Evolutionary conservation across 2,113 vertebrate species (phyloP), one percentile per base, ranked within the genome.

Genomic region (Sylvilagus bachmani): DNA sequence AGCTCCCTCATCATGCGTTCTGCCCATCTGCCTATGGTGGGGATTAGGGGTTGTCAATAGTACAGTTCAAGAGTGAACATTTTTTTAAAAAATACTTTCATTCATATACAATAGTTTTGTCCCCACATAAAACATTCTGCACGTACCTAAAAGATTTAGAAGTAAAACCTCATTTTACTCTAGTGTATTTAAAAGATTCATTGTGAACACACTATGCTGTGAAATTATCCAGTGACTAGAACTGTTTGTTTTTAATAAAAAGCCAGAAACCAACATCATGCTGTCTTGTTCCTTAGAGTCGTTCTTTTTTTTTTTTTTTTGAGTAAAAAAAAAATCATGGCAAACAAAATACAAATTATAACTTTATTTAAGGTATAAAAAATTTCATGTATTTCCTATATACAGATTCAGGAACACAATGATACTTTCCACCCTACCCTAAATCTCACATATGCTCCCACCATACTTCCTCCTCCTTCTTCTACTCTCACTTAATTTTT

Each of bases 61-160:
- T 7, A 69, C 13, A 83, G 19, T 6, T 19, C 33, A 51, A 24
- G 21, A 91, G 51, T 29, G 14, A 83, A 79, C 87, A 33, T 51
- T 10, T 6, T 44, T 44, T 44, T 44, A 6, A 44, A 6, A 44
- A 44, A 91, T 79, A 51, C 49, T 95, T 97, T 74, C 73, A 51
- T 95, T 95, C 74, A 95, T 73, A 84, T 49, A 53, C 36, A 94
- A 27, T n/a, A 95, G 84, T 96, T 97, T 98, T 86, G 88, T 29
- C 86, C 88, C 79, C 12, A 17, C 13, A 5, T 16, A 91, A 74
- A 93, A 93, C 64, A 80, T 73, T 70, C 82, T 89, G 64, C 8
- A 84, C 92, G 89, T 85, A 92, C 70, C 86, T 95, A 95, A 97
- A 82, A 84, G 93, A 29, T 97, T 96, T 96, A 91, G 97, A 71